Evolutionary conservation across 2,888 invertebrate species (phyloP), one percentile per base, ranked within the genome.

Genomic region (Pharmacophagus antenor): DNA sequence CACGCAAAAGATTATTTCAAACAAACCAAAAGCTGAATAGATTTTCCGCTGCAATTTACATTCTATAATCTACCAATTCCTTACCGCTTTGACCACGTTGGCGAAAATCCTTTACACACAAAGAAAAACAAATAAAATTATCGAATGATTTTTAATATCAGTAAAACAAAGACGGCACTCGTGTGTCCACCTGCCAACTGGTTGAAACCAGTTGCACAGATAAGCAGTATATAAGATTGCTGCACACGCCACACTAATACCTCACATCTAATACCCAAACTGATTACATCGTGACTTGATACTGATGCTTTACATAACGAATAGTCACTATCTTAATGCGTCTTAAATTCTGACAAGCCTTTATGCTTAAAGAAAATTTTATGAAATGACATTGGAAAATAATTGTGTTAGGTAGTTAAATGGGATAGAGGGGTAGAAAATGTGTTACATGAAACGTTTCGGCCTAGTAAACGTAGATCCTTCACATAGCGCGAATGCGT

Each of bases 271-370:
- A 48, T 23, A 48, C 15, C 47, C 37, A 12, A 31, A 37, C 48
- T 25, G 31, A 46, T 55, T 47, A 37, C 15, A 53, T 44, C 18
- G 41, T 6, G 17, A 42, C 18, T 10, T 37, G 55, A 48, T 37
- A 55, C 8, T 8, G 21, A n/a, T 22, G 22, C 31, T 22, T 58
- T 58, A 49, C 56, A 57, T 61, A 53, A 37, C 18, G 17, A 44
- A 44, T 60, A 56, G 55, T 53, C 48, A 58, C 41, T 42, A 50
- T 57, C 42, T 63, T 57, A 63, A 63, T 59, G 56, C 44, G 15
- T 37, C 37, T 56, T 18, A 53, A 52, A 2, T 17, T 17, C 23
- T 42, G 18, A 44, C 20, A 31, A 15, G 15, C 23, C 5, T 48
- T 21, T 44, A 2, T 0, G 18, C 8, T 3, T 6, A 6, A 10